Evolutionary conservation across 2,797 vertebrate species (phyloP).

Genomic region (Oceanodroma leucorhoa): DNA sequence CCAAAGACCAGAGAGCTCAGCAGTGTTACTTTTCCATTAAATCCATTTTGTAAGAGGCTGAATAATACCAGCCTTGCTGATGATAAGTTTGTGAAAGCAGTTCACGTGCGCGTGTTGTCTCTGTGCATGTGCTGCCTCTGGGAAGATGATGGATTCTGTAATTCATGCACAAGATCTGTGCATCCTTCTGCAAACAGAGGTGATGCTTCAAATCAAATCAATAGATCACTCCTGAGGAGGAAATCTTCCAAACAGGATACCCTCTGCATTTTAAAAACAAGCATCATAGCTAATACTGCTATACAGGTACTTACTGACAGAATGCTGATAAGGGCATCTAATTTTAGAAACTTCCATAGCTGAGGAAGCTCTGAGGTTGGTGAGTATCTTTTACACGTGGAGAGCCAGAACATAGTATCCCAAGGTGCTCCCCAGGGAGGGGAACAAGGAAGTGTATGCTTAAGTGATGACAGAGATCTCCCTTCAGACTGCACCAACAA

Average conservation of each 20-base stretch:
- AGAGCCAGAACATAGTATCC: not conserved
- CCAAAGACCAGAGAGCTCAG: not conserved
- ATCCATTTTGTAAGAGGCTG: not conserved
- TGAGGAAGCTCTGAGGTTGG: not conserved
- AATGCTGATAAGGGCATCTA: not conserved
- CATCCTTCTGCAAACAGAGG: not conserved
- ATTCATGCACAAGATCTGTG: not conserved
- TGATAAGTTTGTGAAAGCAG: not conserved
- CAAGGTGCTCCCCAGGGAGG: not conserved
- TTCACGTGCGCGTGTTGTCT: not conserved
- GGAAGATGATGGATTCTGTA: not conserved
- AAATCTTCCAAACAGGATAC: not conserved
- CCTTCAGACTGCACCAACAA: not conserved
- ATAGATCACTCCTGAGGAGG: not conserved
- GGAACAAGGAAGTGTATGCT: not conserved
- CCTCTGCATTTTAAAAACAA: not conserved
- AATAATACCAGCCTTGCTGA: not conserved
- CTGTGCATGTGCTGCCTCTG: not conserved
- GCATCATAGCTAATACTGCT: not conserved
- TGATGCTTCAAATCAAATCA: not conserved
- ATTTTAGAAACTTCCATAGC: not conserved
- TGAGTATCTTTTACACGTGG: not conserved
- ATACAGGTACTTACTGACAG: not conserved
- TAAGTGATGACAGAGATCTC: not conserved
- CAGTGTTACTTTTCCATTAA: not conserved